phyloP scores from a whole-genome alignment of 2,113 vertebrate species.

The Macrotis lagotis region DNA sequence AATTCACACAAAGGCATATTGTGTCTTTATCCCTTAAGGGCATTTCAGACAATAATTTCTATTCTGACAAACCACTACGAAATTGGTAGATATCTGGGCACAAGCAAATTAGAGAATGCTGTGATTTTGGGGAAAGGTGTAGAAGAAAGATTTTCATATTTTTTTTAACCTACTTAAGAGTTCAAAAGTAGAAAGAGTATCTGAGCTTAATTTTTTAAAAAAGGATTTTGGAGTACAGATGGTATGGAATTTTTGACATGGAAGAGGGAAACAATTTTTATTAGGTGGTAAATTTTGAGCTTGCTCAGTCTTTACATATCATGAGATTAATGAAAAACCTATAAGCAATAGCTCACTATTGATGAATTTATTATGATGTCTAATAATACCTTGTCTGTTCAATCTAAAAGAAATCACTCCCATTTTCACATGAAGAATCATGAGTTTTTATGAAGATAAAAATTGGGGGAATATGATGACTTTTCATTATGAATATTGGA shows the following conservation, averaged over 20 bases:
- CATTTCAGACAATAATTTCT: accelerated
- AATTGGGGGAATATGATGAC: background rate
- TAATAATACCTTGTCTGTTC: background rate
- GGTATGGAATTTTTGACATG: background rate
- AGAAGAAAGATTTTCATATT: background rate
- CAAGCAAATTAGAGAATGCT: background rate
- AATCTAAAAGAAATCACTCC: background rate
- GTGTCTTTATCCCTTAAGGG: background rate
- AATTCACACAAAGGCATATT: accelerated
- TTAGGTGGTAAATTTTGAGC: background rate
- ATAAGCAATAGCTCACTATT: background rate
- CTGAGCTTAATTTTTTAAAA: background rate
- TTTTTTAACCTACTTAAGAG: background rate
- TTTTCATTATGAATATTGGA: background rate
- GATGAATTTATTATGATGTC: background rate
- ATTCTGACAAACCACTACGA: accelerated
- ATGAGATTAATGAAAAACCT: background rate
- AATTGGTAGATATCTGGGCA: accelerated
- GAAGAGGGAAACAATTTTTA: background rate
- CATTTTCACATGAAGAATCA: background rate
- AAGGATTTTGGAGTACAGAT: background rate
- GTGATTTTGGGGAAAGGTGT: background rate
- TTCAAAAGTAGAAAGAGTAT: background rate
- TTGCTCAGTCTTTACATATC: background rate
- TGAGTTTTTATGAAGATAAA: background rate